Percentiles rank a stretch among this genome's conserved stretches.
These are phyloP conservation scores for Lithophane leautieri DNA, from an alignment of 2,888 invertebrate genomes.

Conservation along the genomic window DNA sequence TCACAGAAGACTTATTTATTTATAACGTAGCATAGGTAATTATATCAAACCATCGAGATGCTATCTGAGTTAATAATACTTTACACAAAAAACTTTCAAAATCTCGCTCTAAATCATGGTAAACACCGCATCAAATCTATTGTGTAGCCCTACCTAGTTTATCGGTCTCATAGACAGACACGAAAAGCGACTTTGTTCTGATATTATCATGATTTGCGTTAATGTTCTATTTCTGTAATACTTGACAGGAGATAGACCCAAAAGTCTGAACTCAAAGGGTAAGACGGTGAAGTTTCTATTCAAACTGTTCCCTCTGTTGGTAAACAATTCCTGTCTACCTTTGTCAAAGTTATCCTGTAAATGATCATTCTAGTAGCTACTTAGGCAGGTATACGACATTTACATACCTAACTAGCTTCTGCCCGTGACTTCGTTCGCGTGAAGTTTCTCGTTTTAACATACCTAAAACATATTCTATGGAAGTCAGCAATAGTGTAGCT, in stretches of 20 bases:
- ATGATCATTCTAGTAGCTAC: constrained; percentile 18
- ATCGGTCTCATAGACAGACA: not conserved
- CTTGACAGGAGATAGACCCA: constrained; percentile 2
- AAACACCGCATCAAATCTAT: not conserved
- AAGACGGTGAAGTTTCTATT: constrained; percentile 2
- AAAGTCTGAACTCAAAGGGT: constrained; percentile 5
- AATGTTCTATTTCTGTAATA: constrained; percentile 13
- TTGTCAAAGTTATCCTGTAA: constrained; percentile 36
- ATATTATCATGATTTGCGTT: not conserved
- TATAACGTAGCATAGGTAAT: not conserved
- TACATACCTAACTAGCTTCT: not conserved
- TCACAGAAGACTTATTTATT: not conserved
- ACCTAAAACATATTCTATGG: too few species aligned
- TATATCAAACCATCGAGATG: not conserved
- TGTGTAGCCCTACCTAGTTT: not conserved
- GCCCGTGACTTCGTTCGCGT: not conserved
- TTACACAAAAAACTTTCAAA: not conserved
- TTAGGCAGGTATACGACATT: not conserved
- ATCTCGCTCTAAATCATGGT: not conserved
- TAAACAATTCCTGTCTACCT: constrained; percentile 57
- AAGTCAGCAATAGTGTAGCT: too few species aligned
- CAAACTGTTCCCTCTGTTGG: constrained; percentile 25
- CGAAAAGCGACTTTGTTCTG: not conserved
- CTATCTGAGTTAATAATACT: not conserved
- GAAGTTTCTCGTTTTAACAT: not conserved